These are phyloP conservation scores for Notarius quadriscutis DNA, from an alignment of 2,113 vertebrate species.

Conservation along the genomic window DNA sequence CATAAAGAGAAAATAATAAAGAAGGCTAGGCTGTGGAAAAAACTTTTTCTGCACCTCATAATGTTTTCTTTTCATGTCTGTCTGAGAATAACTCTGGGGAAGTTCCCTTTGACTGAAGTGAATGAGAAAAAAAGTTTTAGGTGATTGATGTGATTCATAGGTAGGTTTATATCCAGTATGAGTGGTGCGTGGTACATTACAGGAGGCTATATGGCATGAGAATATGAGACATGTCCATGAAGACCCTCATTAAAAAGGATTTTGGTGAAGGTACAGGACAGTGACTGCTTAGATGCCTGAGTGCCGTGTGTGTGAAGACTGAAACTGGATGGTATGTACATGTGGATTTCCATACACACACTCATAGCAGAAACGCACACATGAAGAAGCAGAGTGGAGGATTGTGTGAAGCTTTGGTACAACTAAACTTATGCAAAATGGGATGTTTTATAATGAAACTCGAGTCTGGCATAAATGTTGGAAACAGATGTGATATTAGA, in stretches of 20 bases:
- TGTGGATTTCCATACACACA: neutral
- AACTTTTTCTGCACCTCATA: conserved; percentile 6
- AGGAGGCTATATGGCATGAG: neutral
- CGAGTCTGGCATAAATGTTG: neutral
- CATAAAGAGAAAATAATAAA: neutral
- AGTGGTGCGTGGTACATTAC: neutral
- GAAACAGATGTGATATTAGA: neutral
- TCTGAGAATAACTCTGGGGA: conserved; percentile 37
- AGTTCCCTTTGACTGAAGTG: conserved; percentile 41
- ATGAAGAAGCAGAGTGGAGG: neutral
- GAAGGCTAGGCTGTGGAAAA: conserved; percentile 24
- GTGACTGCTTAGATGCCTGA: neutral
- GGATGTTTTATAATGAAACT: neutral
- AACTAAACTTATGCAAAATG: neutral
- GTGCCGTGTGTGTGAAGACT: neutral
- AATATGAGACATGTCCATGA: neutral
- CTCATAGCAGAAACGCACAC: neutral
- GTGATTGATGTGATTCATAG: conserved; percentile 37
- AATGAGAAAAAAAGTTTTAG: conserved; percentile 5
- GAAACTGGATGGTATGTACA: conserved; percentile 30
- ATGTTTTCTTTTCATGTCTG: conserved; percentile 38
- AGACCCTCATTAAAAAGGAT: neutral
- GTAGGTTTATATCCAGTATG: conserved; percentile 15
- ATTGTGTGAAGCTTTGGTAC: neutral
- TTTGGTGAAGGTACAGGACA: neutral